These are phyloP conservation scores for Drosophila affinis DNA, from an alignment of 2,888 invertebrate species.

Conservation along the genomic window DNA sequence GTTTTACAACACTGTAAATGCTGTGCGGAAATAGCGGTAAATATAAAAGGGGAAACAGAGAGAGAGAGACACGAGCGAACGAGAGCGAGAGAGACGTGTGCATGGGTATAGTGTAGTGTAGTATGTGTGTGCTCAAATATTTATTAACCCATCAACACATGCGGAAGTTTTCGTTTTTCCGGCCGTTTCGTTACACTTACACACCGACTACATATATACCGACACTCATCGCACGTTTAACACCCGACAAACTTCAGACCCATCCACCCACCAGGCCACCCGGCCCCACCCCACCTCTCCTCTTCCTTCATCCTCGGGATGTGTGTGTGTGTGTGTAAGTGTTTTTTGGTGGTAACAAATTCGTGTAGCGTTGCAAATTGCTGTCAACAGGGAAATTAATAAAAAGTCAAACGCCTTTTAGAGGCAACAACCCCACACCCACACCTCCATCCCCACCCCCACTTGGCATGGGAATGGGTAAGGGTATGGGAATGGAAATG, in stretches of 20 bases:
- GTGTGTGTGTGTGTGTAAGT: conserved; percentile 3
- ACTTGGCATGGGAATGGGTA: not conserved
- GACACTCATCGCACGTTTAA: not conserved
- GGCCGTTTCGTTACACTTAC: conserved; percentile 71
- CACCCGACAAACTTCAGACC: conserved; percentile 15
- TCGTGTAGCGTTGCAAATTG: conserved; percentile 78
- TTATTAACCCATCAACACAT: conserved; percentile 83
- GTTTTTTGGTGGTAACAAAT: conserved; percentile 72
- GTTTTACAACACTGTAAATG: conserved; percentile 77
- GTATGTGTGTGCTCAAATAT: conserved; percentile 77
- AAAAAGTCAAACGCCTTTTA: conserved; percentile 74
- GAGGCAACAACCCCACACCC: conserved; percentile 44
- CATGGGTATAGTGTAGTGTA: conserved; percentile 32
- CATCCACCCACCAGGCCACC: not conserved
- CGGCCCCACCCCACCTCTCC: not conserved
- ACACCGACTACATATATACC: conserved; percentile 23
- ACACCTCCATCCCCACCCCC: not conserved
- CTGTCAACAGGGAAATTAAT: conserved; percentile 78
- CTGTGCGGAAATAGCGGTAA: conserved; percentile 76
- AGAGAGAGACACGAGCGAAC: not conserved
- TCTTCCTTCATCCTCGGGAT: not conserved
- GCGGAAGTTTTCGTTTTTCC: conserved; percentile 78
- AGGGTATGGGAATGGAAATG: not conserved
- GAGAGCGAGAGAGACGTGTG: conserved; percentile 22
- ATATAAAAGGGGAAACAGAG: conserved; percentile 62